Percentiles rank a stretch among this genome's conserved stretches.
phyloP scores from a whole-genome alignment of 2,797 vertebrate species.

The Crotalus adamanteus region DNA sequence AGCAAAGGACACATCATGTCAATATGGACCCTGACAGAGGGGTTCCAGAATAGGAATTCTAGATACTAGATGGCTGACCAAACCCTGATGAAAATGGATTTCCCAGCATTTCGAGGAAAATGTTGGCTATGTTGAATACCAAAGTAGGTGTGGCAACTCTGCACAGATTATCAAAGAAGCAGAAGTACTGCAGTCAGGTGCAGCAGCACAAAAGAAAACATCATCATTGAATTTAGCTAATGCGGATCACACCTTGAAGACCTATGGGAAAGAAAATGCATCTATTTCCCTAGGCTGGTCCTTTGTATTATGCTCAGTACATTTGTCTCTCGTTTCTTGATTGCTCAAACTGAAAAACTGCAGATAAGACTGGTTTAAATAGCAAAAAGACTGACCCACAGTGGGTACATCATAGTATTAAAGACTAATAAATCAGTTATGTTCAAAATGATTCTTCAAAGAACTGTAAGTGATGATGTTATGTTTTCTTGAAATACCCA shows the following conservation, averaged over 20 bases:
- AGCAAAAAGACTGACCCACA: neutral
- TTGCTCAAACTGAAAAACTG: neutral
- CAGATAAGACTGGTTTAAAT: neutral
- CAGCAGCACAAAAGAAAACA: slow-evolving; percentile 20
- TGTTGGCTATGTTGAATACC: neutral
- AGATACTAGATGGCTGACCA: neutral
- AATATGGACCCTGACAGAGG: slow-evolving; percentile 8
- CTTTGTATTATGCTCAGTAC: neutral
- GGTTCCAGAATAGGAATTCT: neutral
- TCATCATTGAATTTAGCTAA: neutral
- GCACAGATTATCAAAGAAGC: slow-evolving; percentile 13
- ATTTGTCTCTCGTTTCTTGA: neutral
- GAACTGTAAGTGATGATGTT: neutral
- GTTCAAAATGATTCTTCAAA: neutral
- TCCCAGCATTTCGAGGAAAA: neutral
- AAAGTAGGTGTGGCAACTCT: slow-evolving; percentile 52
- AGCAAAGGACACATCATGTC: slow-evolving; percentile 6
- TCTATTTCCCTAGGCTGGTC: neutral
- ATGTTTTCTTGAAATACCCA: neutral
- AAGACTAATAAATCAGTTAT: neutral
- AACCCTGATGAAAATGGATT: neutral
- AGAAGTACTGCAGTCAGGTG: slow-evolving; percentile 41
- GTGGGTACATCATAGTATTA: neutral
- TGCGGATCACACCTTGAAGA: slow-evolving; percentile 5
- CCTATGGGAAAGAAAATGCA: neutral